Percentiles rank a stretch among this genome's conserved stretches.
Conservation (phyloP, 2,113 vertebrate species). For the Gymnorhina tibicen region DNA sequence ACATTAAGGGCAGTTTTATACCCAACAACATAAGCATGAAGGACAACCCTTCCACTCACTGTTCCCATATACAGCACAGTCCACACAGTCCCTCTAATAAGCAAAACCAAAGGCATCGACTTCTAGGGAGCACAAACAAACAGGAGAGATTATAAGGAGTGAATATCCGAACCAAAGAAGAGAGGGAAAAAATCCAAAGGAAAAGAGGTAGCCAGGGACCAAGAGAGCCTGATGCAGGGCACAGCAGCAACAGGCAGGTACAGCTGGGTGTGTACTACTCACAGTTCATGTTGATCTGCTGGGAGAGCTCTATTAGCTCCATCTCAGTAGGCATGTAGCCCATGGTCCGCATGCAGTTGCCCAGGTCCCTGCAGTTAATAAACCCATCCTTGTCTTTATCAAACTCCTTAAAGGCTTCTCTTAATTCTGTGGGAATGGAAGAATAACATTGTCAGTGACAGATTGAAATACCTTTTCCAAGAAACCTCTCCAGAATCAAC, state of each 20-base stretch:
- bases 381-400: conserved; percentile 98
- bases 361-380: conserved; percentile 96
- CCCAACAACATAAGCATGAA: not conserved
- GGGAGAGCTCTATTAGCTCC: conserved; percentile 97
- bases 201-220: not conserved
- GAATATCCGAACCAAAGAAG: not conserved
- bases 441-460: not conserved
- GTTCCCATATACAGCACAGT: not conserved
- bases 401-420: conserved; percentile 95
- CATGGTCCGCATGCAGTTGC: conserved; percentile 99
- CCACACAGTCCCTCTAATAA: not conserved
- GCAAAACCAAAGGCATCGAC: not conserved
- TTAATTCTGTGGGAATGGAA: conserved; percentile 78
- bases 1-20: not conserved
- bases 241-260: not conserved
- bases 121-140: not conserved
- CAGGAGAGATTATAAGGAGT: not conserved
- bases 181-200: not conserved
- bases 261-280: conserved; percentile 46
- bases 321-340: conserved; percentile 99
- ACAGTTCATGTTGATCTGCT: conserved; percentile 99
- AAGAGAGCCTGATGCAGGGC: not conserved
- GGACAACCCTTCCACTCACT: not conserved
- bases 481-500: not conserved
- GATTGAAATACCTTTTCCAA: not conserved